phyloP scores from a whole-genome alignment of 2,797 vertebrate species.

The Atherinosoma microstoma region DNA sequence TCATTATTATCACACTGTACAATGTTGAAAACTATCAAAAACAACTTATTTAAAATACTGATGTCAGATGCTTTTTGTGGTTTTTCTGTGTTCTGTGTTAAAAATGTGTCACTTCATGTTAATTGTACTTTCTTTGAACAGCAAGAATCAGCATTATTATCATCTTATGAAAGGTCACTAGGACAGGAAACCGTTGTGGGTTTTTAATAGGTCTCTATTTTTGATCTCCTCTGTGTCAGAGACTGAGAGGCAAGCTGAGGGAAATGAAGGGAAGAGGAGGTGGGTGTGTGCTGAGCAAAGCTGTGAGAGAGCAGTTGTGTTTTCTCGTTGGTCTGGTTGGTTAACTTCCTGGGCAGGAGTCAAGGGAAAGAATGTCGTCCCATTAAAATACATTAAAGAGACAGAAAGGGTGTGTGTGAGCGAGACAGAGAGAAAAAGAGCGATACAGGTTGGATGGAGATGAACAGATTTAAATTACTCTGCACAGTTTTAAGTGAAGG shows the following conservation, averaged over 20 bases:
- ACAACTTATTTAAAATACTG: too few species aligned
- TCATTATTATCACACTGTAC: too few species aligned
- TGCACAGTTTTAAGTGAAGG: background rate
- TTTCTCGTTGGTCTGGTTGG: slow-evolving; percentile 73
- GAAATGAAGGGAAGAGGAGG: background rate
- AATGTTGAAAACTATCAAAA: too few species aligned
- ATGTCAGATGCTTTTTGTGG: too few species aligned
- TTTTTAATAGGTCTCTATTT: slow-evolving; percentile 1
- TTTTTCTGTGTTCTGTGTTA: too few species aligned
- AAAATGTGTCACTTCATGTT: too few species aligned
- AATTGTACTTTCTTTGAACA: too few species aligned
- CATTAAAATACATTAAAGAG: slow-evolving; percentile 51
- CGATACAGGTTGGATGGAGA: background rate
- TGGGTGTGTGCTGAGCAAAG: slow-evolving; percentile 36
- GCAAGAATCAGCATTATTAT: background rate
- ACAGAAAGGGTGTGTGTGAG: background rate
- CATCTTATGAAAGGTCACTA: background rate
- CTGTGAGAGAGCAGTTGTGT: slow-evolving; percentile 31
- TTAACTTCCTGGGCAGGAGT: slow-evolving; percentile 50
- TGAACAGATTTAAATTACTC: background rate
- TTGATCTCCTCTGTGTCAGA: background rate
- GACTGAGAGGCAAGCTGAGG: background rate
- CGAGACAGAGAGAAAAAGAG: background rate
- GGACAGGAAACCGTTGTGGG: background rate
- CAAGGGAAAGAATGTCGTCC: slow-evolving; percentile 64